A percentile compares a stretch with the other conserved stretches of the same genome.
These are phyloP conservation scores for Seriola dumerili DNA, from an alignment of 2,113 vertebrate genomes.

Conservation along the genomic window DNA sequence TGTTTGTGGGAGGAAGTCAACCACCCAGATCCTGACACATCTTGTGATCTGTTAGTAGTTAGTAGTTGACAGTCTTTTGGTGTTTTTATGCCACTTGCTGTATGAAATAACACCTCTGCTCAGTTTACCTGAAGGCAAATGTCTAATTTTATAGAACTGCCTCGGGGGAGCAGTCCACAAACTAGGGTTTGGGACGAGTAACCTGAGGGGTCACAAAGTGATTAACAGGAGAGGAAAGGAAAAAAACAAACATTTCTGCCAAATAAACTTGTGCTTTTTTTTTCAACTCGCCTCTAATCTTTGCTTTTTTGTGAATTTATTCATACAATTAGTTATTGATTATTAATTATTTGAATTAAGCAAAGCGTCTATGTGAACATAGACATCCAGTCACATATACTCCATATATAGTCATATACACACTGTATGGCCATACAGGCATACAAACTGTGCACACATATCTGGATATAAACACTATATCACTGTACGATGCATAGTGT, in stretches of 20 bases:
- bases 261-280: no score
- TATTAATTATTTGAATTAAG: no score
- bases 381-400: no score
- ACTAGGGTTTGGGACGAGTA: no score
- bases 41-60: background rate
- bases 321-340: no score
- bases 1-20: background rate
- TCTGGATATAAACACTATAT: background rate
- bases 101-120: constrained; percentile 8
- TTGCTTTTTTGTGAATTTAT: no score
- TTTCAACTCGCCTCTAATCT: no score
- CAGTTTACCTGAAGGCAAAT: background rate
- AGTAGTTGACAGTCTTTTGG: background rate
- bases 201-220: no score
- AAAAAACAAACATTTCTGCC: no score
- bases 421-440: background rate
- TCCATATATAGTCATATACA: background rate
- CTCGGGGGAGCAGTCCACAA: no score
- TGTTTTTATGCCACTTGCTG: background rate
- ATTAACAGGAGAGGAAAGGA: no score
- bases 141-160: background rate
- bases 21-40: background rate
- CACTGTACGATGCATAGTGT: background rate
- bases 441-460: background rate
- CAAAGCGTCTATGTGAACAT: no score